Evolutionary conservation across 2,113 vertebrate genomes (phyloP), one percentile per base, ranked within the genome.

Genomic region (Oryzias melastigma): DNA sequence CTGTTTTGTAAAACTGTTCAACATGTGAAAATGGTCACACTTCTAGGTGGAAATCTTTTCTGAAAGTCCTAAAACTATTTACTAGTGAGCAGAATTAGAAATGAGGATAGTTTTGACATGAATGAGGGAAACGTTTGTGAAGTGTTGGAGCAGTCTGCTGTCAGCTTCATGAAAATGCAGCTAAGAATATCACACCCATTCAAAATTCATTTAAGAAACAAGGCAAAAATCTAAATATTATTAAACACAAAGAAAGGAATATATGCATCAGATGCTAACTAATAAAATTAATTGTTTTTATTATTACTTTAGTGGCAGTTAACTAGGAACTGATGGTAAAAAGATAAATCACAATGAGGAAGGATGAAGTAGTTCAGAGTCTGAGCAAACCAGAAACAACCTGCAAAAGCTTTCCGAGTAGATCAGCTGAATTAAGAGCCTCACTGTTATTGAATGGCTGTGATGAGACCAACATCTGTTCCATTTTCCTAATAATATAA

Each of bases 381-480:
- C 62, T 27, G 5, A 10, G 5, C 5, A 47, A 24, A 58, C 54
- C 5, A 62, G 27, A 40, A 45, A 35, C 35, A 12, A 35, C 70
- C 14, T 29, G 43, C 22, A 60, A 44, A 3, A 14, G 43, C 15
- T 27, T 2, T 60, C 46, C 13, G 16, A 41, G 14, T 45, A 49
- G 80, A 73, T 71, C 6, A 72, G 22, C 20, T 62, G 57, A 24
- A 71, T 64, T 25, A 50, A 63, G 24, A 19, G 40, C 58, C 22
- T 46, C 14, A 17, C 16, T 49, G 47, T 51, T 24, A 53, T 58
- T 56, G 60, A 46, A 17, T 20, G 29, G 4, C 40, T 52, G 0
- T 24, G 13, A 57, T 5, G 25, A 53, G 22, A 41, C 7, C 14
- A 74, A 72, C 61, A 73, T 60, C 49, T 67, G 65, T 17, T 40